Evolutionary conservation across 2,888 invertebrate species (phyloP).

Genomic region (Drosophila barbarae): DNA sequence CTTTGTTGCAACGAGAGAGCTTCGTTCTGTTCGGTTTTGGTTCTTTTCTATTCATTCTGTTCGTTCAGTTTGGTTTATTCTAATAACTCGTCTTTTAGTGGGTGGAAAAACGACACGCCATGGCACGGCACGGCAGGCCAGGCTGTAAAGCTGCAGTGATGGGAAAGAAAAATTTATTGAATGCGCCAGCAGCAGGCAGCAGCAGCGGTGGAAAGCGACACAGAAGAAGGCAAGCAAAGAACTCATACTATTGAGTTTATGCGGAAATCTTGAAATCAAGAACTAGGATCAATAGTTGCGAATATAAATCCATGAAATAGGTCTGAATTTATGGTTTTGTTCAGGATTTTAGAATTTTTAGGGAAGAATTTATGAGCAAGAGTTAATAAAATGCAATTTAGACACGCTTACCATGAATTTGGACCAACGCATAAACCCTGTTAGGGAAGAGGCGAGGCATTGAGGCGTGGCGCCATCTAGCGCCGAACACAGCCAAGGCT

Average conservation of each 20-base stretch:
- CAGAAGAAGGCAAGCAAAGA: conserved; percentile 1
- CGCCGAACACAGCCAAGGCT: conserved; percentile 43
- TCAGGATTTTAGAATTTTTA: neutral
- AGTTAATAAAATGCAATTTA: neutral
- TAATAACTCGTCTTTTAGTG: conserved; percentile 30
- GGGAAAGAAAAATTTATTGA: conserved; percentile 45
- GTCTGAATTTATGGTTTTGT: neutral
- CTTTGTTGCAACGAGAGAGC: conserved; percentile 30
- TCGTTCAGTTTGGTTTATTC: conserved; percentile 23
- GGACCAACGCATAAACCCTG: neutral
- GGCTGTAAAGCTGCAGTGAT: conserved; percentile 26
- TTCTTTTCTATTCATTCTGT: conserved; percentile 1
- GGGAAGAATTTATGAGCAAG: too few relatives aligned
- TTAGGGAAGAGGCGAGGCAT: conserved; percentile 14
- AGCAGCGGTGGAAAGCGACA: conserved; percentile 17
- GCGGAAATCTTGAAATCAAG: neutral
- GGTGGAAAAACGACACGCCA: conserved; percentile 24
- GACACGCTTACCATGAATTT: neutral
- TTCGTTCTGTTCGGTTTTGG: conserved; percentile 2
- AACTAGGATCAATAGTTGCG: neutral
- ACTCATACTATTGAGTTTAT: neutral
- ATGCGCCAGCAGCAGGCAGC: conserved; percentile 36
- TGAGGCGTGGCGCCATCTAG: conserved; percentile 48
- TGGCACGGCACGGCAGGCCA: neutral
- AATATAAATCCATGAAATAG: neutral